These are phyloP conservation scores for Andricus curvator DNA, from an alignment of 2,888 invertebrate species.

Conservation along the genomic window DNA sequence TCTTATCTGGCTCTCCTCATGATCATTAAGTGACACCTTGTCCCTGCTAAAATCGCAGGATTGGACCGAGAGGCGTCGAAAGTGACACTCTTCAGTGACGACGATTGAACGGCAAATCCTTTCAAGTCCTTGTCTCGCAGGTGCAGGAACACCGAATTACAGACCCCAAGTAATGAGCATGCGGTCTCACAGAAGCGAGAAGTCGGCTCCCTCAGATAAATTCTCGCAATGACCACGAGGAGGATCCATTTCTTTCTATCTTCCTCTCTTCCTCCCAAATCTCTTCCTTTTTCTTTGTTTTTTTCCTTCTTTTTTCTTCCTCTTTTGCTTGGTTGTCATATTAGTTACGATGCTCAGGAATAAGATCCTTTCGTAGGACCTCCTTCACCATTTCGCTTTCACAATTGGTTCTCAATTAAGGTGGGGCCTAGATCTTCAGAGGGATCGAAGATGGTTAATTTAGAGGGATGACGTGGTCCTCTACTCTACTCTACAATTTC, in stretches of 20 bases:
- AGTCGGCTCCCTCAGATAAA: constrained; percentile 1
- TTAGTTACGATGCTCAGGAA: constrained; percentile 14
- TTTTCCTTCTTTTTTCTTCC: background rate
- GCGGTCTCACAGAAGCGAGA: constrained; percentile 21
- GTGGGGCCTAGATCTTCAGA: background rate
- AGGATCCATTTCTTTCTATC: background rate
- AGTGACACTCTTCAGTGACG: constrained; percentile 20
- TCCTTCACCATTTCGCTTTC: constrained; percentile 20
- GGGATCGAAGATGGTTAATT: constrained; percentile 10
- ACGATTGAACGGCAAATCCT: constrained; percentile 34
- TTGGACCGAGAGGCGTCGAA: constrained; percentile 17
- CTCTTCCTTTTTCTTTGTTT: background rate
- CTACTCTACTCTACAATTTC: constrained; percentile 4
- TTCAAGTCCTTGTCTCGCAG: constrained; percentile 18
- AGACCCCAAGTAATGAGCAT: constrained; percentile 19
- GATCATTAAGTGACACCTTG: constrained; percentile 28
- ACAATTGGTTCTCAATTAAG: constrained; percentile 34
- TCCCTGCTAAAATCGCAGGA: background rate
- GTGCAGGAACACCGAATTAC: constrained; percentile 31
- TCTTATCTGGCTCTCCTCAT: background rate
- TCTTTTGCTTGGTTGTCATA: constrained; percentile 12
- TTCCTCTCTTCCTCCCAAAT: background rate
- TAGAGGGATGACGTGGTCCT: constrained; percentile 23
- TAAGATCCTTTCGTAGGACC: constrained; percentile 23
- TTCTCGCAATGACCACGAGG: constrained; percentile 4